A percentile compares a stretch with the other conserved stretches of the same genome.
Evolutionary conservation across 2,113 vertebrate genomes (phyloP).

Genomic region (Pelusios castaneus): DNA sequence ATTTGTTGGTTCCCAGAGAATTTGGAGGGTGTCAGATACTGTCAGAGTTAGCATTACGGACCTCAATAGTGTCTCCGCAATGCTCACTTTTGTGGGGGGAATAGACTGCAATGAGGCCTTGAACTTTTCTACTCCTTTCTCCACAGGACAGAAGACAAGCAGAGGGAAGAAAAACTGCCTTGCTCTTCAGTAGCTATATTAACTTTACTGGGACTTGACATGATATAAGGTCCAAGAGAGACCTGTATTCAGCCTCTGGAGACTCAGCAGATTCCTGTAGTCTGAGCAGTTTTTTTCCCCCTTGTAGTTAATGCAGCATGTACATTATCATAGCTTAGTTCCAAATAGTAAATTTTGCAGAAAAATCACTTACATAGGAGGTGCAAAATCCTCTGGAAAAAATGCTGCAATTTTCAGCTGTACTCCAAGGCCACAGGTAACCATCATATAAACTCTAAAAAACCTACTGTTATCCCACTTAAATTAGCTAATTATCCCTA

Average conservation of each 20-base stretch:
- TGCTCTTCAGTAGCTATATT: constrained; percentile 10
- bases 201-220: constrained; percentile 10
- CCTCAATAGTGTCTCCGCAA: not conserved
- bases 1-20: not conserved
- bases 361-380: not conserved
- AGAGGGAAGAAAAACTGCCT: not conserved
- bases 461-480: not conserved
- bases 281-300: not conserved
- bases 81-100: not conserved
- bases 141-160: not conserved
- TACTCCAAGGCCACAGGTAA: constrained; percentile 10
- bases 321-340: not conserved
- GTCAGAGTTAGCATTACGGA: not conserved
- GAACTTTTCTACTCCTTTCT: not conserved
- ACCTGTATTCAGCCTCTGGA: constrained; percentile 45
- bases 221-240: constrained; percentile 26
- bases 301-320: not conserved
- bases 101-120: not conserved
- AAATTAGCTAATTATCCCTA: constrained; percentile 37
- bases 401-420: not conserved
- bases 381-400: not conserved
- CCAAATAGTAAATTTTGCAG: not conserved
- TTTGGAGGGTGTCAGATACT: not conserved
- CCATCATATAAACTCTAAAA: not conserved
- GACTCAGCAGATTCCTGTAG: constrained; percentile 28